Percentiles rank a stretch among this genome's conserved stretches.
These are phyloP conservation scores for Spodoptera picta DNA, from an alignment of 2,888 invertebrate species.

Conservation along the genomic window DNA sequence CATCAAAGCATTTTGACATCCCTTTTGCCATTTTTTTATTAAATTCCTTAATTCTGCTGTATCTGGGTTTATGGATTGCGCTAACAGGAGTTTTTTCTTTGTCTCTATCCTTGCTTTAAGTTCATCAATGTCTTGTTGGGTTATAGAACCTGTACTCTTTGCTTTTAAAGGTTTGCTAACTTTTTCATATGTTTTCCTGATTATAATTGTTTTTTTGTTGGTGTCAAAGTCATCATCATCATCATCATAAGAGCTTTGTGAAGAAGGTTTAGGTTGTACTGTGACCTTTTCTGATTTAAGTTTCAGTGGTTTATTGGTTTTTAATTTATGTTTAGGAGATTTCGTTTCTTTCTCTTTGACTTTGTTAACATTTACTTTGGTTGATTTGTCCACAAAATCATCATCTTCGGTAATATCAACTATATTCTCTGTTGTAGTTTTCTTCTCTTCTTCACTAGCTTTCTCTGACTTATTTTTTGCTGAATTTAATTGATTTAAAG, in stretches of 20 bases:
- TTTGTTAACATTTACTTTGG: constrained; percentile 43
- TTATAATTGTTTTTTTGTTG: constrained; percentile 75
- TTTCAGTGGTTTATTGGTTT: constrained; percentile 51
- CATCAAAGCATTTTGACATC: constrained; percentile 85
- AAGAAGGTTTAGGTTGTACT: constrained; percentile 49
- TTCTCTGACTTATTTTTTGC: constrained; percentile 17
- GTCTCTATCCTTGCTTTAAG: constrained; percentile 77
- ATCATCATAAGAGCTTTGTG: constrained; percentile 71
- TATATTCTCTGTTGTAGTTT: not conserved
- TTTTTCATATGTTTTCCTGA: constrained; percentile 79
- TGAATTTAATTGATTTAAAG: constrained; percentile 68
- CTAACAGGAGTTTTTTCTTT: constrained; percentile 79
- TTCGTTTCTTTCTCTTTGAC: constrained; percentile 62
- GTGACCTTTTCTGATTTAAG: constrained; percentile 38
- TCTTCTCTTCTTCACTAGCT: constrained; percentile 3
- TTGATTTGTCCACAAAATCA: constrained; percentile 65
- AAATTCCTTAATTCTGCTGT: constrained; percentile 81
- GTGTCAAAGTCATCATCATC: constrained; percentile 76
- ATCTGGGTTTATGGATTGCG: constrained; percentile 77
- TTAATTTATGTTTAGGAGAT: constrained; percentile 60
- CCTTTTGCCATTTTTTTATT: constrained; percentile 87
- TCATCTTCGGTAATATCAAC: constrained; percentile 60
- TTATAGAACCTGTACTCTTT: constrained; percentile 83
- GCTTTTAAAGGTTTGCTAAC: constrained; percentile 73
- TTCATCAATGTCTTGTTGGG: constrained; percentile 80